These are phyloP conservation scores for Baccha elongata DNA, from an alignment of 2,888 invertebrate genomes.

Conservation along the genomic window DNA sequence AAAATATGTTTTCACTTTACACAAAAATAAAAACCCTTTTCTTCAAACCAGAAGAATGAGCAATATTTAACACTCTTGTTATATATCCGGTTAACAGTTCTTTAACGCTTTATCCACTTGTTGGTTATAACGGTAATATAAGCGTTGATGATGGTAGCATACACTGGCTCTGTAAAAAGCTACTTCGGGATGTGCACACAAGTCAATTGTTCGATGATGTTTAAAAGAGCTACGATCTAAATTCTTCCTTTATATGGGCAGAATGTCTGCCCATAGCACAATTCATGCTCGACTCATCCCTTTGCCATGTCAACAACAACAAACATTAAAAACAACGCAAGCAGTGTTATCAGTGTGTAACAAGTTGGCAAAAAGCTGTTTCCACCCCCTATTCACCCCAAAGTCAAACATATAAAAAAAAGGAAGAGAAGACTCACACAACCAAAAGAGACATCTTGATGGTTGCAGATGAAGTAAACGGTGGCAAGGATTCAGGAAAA, in stretches of 20 bases:
- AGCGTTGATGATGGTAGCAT: constrained; percentile 47
- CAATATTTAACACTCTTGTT: constrained; percentile 2
- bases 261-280: constrained; percentile 39
- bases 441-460: constrained; percentile 29
- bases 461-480: constrained; percentile 22
- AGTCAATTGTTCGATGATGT: constrained; percentile 71
- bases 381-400: constrained; percentile 10
- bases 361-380: constrained; percentile 69
- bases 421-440: constrained; percentile 17
- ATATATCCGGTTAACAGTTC: constrained; percentile 59
- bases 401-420: constrained; percentile 1
- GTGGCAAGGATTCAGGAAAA: constrained; percentile 37
- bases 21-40: neutral
- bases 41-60: no score
- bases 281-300: constrained; percentile 53
- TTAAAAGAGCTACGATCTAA: constrained; percentile 63
- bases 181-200: constrained; percentile 62
- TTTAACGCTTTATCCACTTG: constrained; percentile 58
- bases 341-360: constrained; percentile 67
- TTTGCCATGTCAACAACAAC: constrained; percentile 24
- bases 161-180: constrained; percentile 29
- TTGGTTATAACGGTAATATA: constrained; percentile 36
- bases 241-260: constrained; percentile 69
- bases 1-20: neutral
- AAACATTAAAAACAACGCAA: constrained; percentile 27